Percentiles rank a stretch among this genome's conserved stretches.
phyloP scores from a whole-genome alignment of 2,888 invertebrate species.

The Xylophagus ater region DNA sequence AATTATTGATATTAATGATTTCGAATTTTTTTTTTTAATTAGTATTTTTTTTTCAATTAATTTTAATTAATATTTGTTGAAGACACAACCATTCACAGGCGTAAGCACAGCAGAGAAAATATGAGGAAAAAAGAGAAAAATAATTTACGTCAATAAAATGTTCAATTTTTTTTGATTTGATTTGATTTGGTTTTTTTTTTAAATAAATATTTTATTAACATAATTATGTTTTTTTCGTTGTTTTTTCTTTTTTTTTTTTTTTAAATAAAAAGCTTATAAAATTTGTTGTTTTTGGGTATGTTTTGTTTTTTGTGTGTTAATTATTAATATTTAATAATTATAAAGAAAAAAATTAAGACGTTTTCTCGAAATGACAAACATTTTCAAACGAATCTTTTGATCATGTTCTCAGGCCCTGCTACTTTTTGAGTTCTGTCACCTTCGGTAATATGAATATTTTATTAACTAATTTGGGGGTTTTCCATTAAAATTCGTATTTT shows the following conservation, averaged over 20 bases:
- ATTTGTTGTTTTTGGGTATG: slow-evolving; percentile 10
- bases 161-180: slow-evolving; percentile 11
- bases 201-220: slow-evolving; percentile 30
- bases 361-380: slow-evolving; percentile 8
- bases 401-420: too few relatives aligned
- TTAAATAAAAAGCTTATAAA: slow-evolving; percentile 13
- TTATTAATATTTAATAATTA: slow-evolving; percentile 16
- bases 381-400: too few relatives aligned
- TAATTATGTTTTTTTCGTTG: slow-evolving; percentile 14
- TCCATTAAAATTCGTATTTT: too few relatives aligned
- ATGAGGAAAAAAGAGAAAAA: slow-evolving; percentile 60
- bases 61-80: slow-evolving; percentile 42
- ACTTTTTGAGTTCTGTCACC: too few relatives aligned
- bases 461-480: too few relatives aligned
- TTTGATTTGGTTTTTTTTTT: slow-evolving; percentile 13
- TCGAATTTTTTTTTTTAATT: slow-evolving; percentile 7
- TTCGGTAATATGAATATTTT: too few relatives aligned
- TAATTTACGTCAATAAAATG: slow-evolving; percentile 42
- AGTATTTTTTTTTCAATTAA: slow-evolving; percentile 15
- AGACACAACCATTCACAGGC: slow-evolving; percentile 73
- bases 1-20: slow-evolving; percentile 27
- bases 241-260: slow-evolving; percentile 17
- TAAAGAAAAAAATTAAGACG: slow-evolving; percentile 13
- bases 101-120: slow-evolving; percentile 73
- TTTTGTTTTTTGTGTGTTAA: slow-evolving; percentile 17